Evolutionary conservation across 2,888 invertebrate species (phyloP).

Genomic region (Scelioninae gen. 2): DNA sequence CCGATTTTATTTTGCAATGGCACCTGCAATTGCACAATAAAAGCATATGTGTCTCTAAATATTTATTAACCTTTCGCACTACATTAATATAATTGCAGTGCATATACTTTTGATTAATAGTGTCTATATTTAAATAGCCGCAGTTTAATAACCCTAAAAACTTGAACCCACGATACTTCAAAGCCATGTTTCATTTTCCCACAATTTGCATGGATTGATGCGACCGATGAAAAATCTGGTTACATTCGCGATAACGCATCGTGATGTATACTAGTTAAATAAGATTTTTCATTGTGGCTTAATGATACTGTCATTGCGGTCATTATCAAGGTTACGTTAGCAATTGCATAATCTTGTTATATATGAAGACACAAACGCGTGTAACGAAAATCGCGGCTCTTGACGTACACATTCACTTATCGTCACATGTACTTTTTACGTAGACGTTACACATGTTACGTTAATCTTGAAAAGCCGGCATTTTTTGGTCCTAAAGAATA

Average conservation of each 20-base stretch:
- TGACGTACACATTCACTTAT: slow-evolving; percentile 12
- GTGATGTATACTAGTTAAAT: slow-evolving; percentile 52
- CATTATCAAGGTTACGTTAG: slow-evolving; percentile 61
- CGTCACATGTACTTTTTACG: slow-evolving; percentile 34
- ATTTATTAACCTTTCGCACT: too few species aligned
- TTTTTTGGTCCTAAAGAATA: slow-evolving; percentile 1
- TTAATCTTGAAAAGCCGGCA: slow-evolving; percentile 21
- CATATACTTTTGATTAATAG: too few species aligned
- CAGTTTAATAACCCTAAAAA: slow-evolving; percentile 20
- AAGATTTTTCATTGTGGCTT: slow-evolving; percentile 59
- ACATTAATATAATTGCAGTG: too few species aligned
- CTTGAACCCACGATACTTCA: too few species aligned
- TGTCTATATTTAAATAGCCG: too few species aligned
- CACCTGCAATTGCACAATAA: too few species aligned
- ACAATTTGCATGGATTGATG: slow-evolving; percentile 34
- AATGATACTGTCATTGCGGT: slow-evolving; percentile 61
- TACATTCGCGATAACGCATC: slow-evolving; percentile 37
- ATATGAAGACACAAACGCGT: slow-evolving; percentile 41
- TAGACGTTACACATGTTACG: slow-evolving; percentile 24
- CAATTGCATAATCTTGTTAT: slow-evolving; percentile 59
- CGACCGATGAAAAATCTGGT: slow-evolving; percentile 45
- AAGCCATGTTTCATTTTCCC: too few species aligned
- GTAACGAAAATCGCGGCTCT: slow-evolving; percentile 48
- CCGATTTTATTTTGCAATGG: too few species aligned
- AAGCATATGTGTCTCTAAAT: too few species aligned